phyloP scores from a whole-genome alignment of 2,797 vertebrate species.

The Periparus ater region DNA sequence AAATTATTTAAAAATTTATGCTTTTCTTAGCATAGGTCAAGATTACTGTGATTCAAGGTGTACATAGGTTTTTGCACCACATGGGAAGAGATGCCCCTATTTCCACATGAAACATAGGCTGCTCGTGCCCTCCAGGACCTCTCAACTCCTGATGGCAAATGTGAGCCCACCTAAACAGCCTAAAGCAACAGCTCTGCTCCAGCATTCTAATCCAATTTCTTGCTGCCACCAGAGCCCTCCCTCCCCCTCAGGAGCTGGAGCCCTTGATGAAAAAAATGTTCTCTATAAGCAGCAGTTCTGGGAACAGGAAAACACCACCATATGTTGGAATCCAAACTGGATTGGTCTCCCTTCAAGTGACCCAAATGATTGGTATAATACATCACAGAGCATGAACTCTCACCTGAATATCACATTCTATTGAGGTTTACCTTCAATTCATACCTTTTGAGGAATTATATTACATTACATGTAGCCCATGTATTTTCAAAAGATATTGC shows the following conservation, averaged over 20 bases:
- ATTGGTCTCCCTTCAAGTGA: background rate
- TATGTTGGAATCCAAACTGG: background rate
- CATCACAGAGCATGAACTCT: background rate
- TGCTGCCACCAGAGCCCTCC: background rate
- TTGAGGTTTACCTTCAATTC: background rate
- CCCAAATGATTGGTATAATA: background rate
- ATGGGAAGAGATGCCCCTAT: accelerated
- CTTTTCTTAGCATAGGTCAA: background rate
- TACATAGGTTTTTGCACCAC: accelerated
- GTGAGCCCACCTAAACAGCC: background rate
- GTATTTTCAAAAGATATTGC: background rate
- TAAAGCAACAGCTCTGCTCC: background rate
- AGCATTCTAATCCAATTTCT: background rate
- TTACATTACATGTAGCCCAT: background rate
- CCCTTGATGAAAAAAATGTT: background rate
- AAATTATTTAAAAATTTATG: background rate
- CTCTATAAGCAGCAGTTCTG: background rate
- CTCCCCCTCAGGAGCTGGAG: background rate
- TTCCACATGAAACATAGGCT: background rate
- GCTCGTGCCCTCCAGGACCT: background rate
- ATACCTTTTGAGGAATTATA: background rate
- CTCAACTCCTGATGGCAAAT: background rate
- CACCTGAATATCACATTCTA: background rate
- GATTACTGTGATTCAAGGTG: background rate
- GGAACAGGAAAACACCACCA: background rate